A percentile compares a stretch with the other conserved stretches of the same genome.
Evolutionary conservation across 2,888 invertebrate species (phyloP).

Genomic region (Chymomyza procnemis): DNA sequence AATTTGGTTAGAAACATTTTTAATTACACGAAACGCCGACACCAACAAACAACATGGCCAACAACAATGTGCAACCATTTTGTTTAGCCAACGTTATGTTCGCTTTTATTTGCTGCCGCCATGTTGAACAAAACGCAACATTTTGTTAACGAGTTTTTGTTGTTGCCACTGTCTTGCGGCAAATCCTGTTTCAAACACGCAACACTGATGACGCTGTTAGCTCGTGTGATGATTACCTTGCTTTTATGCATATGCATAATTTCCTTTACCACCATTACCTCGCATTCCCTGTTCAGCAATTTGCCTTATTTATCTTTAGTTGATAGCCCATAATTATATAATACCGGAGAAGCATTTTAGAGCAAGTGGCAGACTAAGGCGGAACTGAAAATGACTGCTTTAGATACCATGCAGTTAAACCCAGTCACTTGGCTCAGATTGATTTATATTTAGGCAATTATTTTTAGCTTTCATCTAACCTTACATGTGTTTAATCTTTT

Average conservation of each 20-base stretch:
- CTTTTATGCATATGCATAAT: background rate
- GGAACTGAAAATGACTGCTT: background rate
- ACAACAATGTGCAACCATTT: slow-evolving; percentile 41
- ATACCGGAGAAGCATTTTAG: background rate
- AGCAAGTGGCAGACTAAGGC: background rate
- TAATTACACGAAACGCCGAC: slow-evolving; percentile 45
- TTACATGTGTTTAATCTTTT: background rate
- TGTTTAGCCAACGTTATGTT: slow-evolving; percentile 17
- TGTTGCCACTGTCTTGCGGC: slow-evolving; percentile 19
- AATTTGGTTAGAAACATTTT: slow-evolving; percentile 19
- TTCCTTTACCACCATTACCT: background rate
- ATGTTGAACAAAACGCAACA: slow-evolving; percentile 47
- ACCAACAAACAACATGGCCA: slow-evolving; percentile 1
- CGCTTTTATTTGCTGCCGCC: background rate
- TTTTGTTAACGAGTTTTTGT: slow-evolving; percentile 31
- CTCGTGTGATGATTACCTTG: background rate
- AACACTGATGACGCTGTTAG: slow-evolving; percentile 1
- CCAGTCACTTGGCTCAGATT: too few species aligned
- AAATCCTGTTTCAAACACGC: slow-evolving; percentile 46
- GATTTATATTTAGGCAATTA: too few species aligned
- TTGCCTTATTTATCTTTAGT: background rate
- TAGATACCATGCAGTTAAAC: background rate
- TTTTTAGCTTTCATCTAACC: too few species aligned
- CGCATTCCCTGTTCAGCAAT: background rate
- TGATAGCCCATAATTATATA: background rate